These are phyloP conservation scores for Pelecanoides urinatrix DNA, from an alignment of 2,113 vertebrate species.

Conservation along the genomic window DNA sequence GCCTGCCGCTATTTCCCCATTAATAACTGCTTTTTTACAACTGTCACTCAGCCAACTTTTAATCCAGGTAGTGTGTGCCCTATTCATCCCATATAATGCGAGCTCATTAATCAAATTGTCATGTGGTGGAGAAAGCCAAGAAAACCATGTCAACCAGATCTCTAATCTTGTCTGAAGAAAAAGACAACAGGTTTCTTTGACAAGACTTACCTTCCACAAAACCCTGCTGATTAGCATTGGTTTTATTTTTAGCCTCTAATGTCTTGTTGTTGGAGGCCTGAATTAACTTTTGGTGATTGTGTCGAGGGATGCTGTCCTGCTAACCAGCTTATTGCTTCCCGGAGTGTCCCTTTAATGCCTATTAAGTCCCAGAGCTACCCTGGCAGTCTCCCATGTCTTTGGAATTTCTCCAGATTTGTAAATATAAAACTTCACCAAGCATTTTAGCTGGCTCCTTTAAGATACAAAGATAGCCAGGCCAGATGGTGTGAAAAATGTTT, in stretches of 20 bases:
- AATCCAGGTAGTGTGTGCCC: not conserved
- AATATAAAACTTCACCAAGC: not conserved
- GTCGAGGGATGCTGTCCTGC: not conserved
- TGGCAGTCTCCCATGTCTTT: not conserved
- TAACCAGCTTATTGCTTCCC: not conserved
- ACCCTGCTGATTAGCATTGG: not conserved
- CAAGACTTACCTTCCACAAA: not conserved
- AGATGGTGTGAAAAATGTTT: conserved; percentile 28
- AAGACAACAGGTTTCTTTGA: not conserved
- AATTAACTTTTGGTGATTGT: not conserved
- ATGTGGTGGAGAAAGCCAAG: conserved; percentile 15
- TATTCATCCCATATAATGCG: not conserved
- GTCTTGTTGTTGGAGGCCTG: not conserved
- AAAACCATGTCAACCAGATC: not conserved
- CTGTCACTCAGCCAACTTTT: not conserved
- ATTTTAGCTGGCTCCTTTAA: conserved; percentile 2
- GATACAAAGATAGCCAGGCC: not conserved
- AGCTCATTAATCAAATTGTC: conserved; percentile 40
- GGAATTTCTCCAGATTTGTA: not conserved
- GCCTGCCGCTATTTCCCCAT: not conserved
- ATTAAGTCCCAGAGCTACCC: not conserved
- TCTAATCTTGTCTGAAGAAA: conserved; percentile 3
- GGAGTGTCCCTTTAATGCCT: not conserved
- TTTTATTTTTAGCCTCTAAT: conserved; percentile 1
- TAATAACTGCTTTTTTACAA: not conserved